Evolutionary conservation across 2,888 invertebrate genomes (phyloP).

Genomic region (Neoitamus cyanurus): DNA sequence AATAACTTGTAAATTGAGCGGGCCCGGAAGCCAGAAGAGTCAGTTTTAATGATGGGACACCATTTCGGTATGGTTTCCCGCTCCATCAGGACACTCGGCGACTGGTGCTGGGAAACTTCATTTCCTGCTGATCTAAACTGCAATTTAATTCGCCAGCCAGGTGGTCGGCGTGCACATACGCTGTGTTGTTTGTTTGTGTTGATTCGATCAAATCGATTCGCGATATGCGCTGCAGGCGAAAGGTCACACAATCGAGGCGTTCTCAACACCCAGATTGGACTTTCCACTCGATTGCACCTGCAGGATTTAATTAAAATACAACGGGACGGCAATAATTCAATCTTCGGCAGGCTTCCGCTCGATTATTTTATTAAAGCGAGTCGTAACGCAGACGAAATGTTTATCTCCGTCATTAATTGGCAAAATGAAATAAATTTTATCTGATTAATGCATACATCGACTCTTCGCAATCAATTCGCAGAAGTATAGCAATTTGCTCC

Average conservation of each 20-base stretch:
- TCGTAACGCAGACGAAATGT: not conserved
- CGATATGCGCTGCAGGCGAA: not conserved
- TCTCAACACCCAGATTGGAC: not conserved
- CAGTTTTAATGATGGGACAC: not conserved
- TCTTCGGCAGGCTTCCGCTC: not conserved
- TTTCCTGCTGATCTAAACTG: not conserved
- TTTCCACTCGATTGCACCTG: not conserved
- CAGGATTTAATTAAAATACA: not conserved
- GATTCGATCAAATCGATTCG: not conserved
- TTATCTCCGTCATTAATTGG: not conserved
- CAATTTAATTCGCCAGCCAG: not conserved
- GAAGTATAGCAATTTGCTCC: too few species aligned
- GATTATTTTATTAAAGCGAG: not conserved
- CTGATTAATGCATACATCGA: too few species aligned
- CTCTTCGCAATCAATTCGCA: too few species aligned
- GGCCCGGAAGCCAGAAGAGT: not conserved
- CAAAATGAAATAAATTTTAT: not conserved
- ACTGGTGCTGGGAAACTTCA: not conserved
- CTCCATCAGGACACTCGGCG: not conserved
- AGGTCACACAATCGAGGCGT: not conserved
- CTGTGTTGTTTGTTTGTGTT: not conserved
- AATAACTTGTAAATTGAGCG: not conserved
- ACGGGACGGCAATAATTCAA: not conserved
- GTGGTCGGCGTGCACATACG: not conserved
- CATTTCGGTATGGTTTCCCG: not conserved